Conservation (phyloP, 37 sponge, comb jelly and placozoan species). For the Spongilla lacustris region DNA sequence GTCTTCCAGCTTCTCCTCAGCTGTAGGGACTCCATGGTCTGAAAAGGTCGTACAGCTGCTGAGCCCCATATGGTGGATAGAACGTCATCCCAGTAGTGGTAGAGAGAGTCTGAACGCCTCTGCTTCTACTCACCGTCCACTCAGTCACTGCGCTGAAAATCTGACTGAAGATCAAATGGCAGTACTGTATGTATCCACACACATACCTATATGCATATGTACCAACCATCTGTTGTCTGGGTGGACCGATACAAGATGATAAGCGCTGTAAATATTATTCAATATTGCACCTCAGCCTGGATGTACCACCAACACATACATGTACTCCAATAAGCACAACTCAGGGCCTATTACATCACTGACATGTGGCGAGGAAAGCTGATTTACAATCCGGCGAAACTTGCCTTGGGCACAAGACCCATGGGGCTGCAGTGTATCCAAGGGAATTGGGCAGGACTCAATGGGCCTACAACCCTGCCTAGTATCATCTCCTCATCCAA, state of each 20-base stretch:
- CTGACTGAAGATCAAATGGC: conserved; percentile 9
- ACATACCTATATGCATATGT: background rate
- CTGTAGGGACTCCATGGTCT: background rate
- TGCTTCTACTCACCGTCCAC: background rate
- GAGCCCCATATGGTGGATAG: background rate
- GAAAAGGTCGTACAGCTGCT: background rate
- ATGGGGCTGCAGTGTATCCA: conserved; percentile 4
- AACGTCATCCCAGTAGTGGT: background rate
- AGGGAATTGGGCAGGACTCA: too few relatives aligned
- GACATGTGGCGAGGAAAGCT: conserved; percentile 2
- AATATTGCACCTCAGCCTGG: background rate
- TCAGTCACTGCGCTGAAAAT: conserved; percentile 2
- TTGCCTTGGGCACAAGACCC: background rate
- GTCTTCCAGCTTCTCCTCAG: background rate
- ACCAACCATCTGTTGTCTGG: conserved; percentile 1
- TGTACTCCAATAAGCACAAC: background rate
- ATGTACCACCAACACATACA: background rate
- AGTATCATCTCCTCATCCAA: background rate
- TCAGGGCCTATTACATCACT: background rate
- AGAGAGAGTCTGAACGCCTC: background rate
- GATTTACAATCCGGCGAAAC: background rate
- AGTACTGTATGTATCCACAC: background rate
- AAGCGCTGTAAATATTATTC: conserved; percentile 2
- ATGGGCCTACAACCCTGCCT: too few relatives aligned
- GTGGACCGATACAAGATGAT: background rate